Base-by-base conservation (phyloP, 2,888 invertebrate species). In the Pocota personata region DNA sequence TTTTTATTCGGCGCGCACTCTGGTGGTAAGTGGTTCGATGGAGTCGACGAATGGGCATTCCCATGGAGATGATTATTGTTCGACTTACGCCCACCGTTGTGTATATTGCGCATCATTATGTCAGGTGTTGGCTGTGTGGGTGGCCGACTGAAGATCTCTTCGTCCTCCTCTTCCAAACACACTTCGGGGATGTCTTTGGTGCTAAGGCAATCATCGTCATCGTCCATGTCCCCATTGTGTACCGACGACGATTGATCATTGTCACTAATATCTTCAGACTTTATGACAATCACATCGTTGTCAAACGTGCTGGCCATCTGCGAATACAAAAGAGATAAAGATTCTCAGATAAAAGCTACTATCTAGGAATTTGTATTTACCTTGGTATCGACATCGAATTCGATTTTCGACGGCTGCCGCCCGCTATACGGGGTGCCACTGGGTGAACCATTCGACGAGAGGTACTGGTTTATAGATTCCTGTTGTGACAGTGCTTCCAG, bases 211-310 rank as follows among this genome's bases (percentile, higher is more conserved):
- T 92, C 92, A 67, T 92, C 92, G 57, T 89, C 89, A 27, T 91
- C 92, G 32, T 90, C 90, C 82, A 88, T 86, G 7, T 88, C 88
- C 10, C 90, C 90, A 8, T 91, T 90, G 67, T 91, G 87, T 55
- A 82, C 48, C 24, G 87, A 80, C 50, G 88, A 91, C 5, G 90
- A 90, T 75, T 92, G 92, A 35, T 92, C 92, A 79, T 92, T 92
- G 79, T 92, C 92, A 88, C 92, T 92, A 3, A 92, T 90, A 35
- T 92, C 92, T 88, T 92, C 92, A 19, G 92, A 92, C 89, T 92
- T 92, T 58, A 92, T 92, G 57, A 92, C 89, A 66, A 92, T 91
- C 32, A 92, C 91, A 82, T 92, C 92, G 43, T 89, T 90, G 76
- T 92, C 92, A 88, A 92, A 90, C 78, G 90, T 77, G 12, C 60